Evolutionary conservation across 2,888 invertebrate species (phyloP), one percentile per base, ranked within the genome.

Genomic region (Pterobdella sp.): DNA sequence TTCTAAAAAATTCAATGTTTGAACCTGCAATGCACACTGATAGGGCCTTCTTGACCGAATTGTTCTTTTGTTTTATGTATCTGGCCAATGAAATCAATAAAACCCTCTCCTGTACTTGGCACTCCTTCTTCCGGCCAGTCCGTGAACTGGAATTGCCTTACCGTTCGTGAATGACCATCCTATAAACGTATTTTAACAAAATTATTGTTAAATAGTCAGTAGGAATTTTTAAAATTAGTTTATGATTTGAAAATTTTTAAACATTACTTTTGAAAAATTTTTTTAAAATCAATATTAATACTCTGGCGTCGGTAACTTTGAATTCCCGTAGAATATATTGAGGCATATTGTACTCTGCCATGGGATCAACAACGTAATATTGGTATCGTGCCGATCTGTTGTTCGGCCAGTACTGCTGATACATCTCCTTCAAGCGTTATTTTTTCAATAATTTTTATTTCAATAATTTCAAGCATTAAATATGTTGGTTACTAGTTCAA

Each of bases 21-120:
- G 1, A 79, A 91, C 91, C 91, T 91, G 89, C 94, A 94, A 84
- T 97, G 96, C 34, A 97, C 97, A 68, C 96, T 93, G 77, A 99
- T 98, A 0, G 98, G 98, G 10, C 98, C 98, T 82, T 96, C 97
- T 83, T 96, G 96, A 7, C 98, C 98, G 84, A 99, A 99, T 84
- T 98, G 97, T 82, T 96, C 95, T 86, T 99, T 98, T 72, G 98
- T 98, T 86, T 97, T 97, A 86, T 99, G 98, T 68, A 99, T 96
- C 84, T 98, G 97, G 10, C 96, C 95, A 79, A 99, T 93, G 86
- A 98, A 98, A 85, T 99, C 97, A 79, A 98, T 96, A 86, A 99
- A 98, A 60, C 94, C 94, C 83, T 98, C 98, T 0, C 95, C 96
- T 56, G 93, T 93, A 84, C 95, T 95, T 7, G 98, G 98, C 42